Percentiles rank a stretch among this genome's conserved stretches.
These are phyloP conservation scores for Cryptocheilus praepositus DNA, from an alignment of 2,888 invertebrate genomes.

Conservation along the genomic window DNA sequence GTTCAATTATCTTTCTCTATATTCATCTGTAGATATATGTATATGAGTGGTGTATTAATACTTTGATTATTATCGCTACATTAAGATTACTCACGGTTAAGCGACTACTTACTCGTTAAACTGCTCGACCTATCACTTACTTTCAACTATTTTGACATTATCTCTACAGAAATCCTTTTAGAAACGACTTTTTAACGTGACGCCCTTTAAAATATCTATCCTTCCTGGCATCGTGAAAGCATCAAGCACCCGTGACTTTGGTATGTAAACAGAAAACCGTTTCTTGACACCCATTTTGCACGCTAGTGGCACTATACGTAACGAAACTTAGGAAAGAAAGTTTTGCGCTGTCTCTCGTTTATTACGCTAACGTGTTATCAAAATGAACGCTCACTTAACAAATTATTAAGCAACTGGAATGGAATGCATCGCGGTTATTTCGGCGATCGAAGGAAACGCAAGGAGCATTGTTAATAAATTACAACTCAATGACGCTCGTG, in stretches of 20 bases:
- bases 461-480: background rate
- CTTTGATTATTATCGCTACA: conserved; percentile 55
- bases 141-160: conserved; percentile 27
- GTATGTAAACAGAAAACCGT: conserved; percentile 40
- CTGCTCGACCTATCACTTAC: conserved; percentile 20
- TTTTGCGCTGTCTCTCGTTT: background rate
- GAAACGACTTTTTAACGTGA: conserved; percentile 22
- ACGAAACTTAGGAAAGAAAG: background rate
- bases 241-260: conserved; percentile 48
- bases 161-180: conserved; percentile 8
- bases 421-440: conserved; percentile 42
- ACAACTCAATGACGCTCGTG: background rate
- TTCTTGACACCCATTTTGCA: conserved; percentile 21
- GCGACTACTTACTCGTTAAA: conserved; percentile 28
- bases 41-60: conserved; percentile 38
- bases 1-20: conserved; percentile 32
- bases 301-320: background rate
- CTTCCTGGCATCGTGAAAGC: conserved; percentile 37
- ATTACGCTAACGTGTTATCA: conserved; percentile 6
- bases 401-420: conserved; percentile 34
- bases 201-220: conserved; percentile 43
- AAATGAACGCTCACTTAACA: conserved; percentile 6
- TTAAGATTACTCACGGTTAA: conserved; percentile 38
- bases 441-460: background rate
- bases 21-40: conserved; percentile 27